Percentiles rank a stretch among this genome's conserved stretches.
Evolutionary conservation across 2,888 invertebrate genomes (phyloP).

Genomic region (Tetramorium bicarinatum): DNA sequence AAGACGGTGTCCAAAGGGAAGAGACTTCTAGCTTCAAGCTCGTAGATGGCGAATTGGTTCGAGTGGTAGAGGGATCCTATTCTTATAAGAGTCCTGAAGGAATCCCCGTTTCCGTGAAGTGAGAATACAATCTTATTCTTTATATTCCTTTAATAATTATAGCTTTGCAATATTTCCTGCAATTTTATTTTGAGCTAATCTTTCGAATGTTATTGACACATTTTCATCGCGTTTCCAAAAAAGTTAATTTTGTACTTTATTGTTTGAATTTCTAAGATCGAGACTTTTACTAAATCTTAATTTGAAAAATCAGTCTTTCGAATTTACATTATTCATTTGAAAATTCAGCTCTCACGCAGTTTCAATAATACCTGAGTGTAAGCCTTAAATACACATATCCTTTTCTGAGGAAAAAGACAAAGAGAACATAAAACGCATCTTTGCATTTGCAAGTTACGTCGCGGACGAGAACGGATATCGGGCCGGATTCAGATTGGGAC

Average conservation of each 20-base stretch:
- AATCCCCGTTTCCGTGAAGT: conserved; percentile 83
- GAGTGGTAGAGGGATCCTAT: conserved; percentile 81
- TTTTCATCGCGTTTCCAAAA: too few relatives aligned
- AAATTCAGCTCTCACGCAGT: background rate
- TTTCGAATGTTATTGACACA: too few relatives aligned
- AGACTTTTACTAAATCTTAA: background rate
- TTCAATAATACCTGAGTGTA: background rate
- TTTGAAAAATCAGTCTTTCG: background rate
- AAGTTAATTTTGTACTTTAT: background rate
- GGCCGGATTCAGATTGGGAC: conserved; percentile 84
- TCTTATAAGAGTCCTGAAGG: conserved; percentile 84
- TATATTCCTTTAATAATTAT: background rate
- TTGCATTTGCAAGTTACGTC: conserved; percentile 78
- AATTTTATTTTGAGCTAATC: background rate
- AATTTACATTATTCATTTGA: background rate
- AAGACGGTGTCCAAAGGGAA: conserved; percentile 79
- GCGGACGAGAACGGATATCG: conserved; percentile 84
- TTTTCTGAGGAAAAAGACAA: background rate
- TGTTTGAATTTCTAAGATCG: background rate
- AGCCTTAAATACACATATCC: background rate
- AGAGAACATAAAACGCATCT: background rate
- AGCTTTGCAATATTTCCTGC: background rate
- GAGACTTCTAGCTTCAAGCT: conserved; percentile 80
- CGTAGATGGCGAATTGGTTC: conserved; percentile 80
- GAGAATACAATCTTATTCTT: conserved; percentile 54